Evolutionary conservation across 2,113 vertebrate species (phyloP).

Genomic region (Origma solitaria): DNA sequence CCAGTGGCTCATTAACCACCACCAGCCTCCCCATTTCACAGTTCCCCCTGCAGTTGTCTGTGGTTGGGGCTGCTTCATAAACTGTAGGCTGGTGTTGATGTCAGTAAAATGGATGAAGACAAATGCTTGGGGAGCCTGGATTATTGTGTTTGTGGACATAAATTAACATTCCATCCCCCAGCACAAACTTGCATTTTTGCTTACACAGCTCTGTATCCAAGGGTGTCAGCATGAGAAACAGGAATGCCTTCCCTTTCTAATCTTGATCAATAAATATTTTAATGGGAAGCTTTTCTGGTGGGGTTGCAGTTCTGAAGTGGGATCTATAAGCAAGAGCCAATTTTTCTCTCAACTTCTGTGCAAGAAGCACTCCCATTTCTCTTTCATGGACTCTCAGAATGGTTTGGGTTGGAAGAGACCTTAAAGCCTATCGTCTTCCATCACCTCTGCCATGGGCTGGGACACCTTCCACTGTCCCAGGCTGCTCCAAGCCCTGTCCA

Average conservation of each 20-base stretch:
- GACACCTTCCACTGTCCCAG: neutral
- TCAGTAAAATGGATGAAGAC: neutral
- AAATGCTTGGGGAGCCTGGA: neutral
- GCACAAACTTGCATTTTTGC: neutral
- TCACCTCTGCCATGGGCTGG: neutral
- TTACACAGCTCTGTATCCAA: neutral
- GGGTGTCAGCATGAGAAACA: neutral
- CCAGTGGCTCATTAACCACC: neutral
- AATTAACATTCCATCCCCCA: neutral
- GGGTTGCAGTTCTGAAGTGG: neutral
- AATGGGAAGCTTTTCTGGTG: neutral
- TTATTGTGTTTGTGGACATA: neutral
- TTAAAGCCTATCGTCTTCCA: rapidly evolving
- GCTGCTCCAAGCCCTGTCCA: rapidly evolving
- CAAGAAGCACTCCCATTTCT: neutral
- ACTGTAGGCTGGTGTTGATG: neutral
- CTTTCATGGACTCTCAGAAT: neutral
- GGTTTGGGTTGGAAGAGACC: neutral
- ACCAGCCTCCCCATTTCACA: rapidly evolving
- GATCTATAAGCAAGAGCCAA: neutral
- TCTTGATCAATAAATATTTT: neutral
- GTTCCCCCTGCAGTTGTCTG: neutral
- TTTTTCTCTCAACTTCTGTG: neutral
- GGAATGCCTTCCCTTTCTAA: neutral
- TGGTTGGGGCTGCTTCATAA: neutral